These are phyloP conservation scores for Artibeus lituratus DNA, from an alignment of 2,797 vertebrate genomes.

Conservation along the genomic window DNA sequence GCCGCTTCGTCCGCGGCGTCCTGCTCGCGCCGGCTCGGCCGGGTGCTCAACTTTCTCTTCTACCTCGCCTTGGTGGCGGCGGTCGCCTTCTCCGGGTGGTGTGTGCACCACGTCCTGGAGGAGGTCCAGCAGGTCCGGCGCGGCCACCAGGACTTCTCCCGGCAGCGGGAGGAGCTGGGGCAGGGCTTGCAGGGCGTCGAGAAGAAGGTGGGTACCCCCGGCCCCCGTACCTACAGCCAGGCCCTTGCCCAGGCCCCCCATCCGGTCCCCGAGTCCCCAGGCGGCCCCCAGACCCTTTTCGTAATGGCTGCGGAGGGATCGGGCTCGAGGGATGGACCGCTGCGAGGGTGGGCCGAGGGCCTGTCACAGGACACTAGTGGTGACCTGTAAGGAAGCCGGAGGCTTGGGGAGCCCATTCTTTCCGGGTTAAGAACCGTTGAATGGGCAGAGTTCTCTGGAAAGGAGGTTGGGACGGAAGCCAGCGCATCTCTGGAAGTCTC, in stretches of 20 bases:
- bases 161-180: slow-evolving; percentile 78
- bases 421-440: slow-evolving; percentile 34
- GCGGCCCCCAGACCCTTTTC: slow-evolving; percentile 3
- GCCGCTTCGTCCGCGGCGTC: slow-evolving; percentile 61
- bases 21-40: slow-evolving; percentile 67
- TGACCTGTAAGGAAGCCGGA: slow-evolving; percentile 52
- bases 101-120: slow-evolving; percentile 78
- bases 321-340: not conserved
- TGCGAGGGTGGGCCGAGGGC: slow-evolving; percentile 16
- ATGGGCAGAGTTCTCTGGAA: slow-evolving; percentile 24
- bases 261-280: not conserved
- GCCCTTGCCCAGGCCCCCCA: not conserved
- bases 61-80: slow-evolving; percentile 69
- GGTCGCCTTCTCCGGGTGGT: slow-evolving; percentile 76
- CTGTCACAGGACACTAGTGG: slow-evolving; percentile 50
- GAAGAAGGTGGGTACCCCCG: slow-evolving; percentile 77
- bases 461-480: slow-evolving; percentile 34
- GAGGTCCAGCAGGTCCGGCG: slow-evolving; percentile 79
- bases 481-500: slow-evolving; percentile 15
- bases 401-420: slow-evolving; percentile 38
- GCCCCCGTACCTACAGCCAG: not conserved
- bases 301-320: slow-evolving; percentile 23
- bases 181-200: slow-evolving; percentile 74
- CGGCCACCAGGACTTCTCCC: slow-evolving; percentile 76
- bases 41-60: slow-evolving; percentile 65